phyloP scores from a whole-genome alignment of 92 coral and sea anemone species.

The Phymanthus crucifer region DNA sequence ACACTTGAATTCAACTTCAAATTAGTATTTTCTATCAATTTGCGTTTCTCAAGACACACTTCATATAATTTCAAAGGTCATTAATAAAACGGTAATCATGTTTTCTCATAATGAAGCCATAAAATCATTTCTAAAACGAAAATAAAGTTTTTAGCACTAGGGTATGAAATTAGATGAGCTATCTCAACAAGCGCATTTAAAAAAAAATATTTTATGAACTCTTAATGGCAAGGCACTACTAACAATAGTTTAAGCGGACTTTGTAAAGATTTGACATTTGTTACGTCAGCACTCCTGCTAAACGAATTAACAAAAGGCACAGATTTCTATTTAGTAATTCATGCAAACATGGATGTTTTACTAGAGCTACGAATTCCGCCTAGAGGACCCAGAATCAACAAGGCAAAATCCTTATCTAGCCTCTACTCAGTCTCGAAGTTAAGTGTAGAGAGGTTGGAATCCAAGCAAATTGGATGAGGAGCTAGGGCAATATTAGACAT shows the following conservation, averaged over 20 bases:
- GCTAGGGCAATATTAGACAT: conserved; percentile 39
- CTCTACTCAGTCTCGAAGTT: neutral
- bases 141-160: neutral
- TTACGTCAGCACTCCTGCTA: conserved; percentile 1
- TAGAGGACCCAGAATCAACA: neutral
- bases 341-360: neutral
- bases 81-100: neutral
- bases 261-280: neutral
- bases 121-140: neutral
- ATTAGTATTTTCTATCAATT: neutral
- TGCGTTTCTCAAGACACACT: neutral
- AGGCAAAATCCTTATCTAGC: neutral
- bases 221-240: neutral
- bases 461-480: conserved; percentile 3
- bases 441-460: neutral
- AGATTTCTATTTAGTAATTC: conserved; percentile 1
- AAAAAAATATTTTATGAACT: neutral
- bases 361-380: neutral
- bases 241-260: neutral
- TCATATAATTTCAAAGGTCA: neutral
- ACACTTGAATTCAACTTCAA: neutral
- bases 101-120: neutral
- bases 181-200: neutral
- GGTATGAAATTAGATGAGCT: neutral
- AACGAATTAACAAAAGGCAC: neutral